phyloP scores from a whole-genome alignment of 2,888 invertebrate genomes.

The Notodonta dromedarius region DNA sequence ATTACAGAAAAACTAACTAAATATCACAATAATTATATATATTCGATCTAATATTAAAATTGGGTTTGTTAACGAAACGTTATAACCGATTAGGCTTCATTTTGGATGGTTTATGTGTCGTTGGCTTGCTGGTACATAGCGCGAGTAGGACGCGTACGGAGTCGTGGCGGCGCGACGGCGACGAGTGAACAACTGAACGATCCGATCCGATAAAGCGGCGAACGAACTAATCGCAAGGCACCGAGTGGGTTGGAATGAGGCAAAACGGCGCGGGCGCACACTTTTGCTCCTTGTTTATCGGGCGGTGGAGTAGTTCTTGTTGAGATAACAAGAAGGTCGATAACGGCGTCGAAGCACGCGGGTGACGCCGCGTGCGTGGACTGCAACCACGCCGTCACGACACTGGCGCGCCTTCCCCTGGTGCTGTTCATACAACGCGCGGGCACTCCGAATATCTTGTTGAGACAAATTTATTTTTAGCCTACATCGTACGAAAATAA shows the following conservation, averaged over 20 bases:
- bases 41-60: constrained; percentile 80
- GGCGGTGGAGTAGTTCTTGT: constrained; percentile 70
- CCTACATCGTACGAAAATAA: constrained; percentile 67
- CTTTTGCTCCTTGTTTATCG: constrained; percentile 82
- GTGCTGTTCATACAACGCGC: constrained; percentile 27
- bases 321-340: constrained; percentile 76
- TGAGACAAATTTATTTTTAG: constrained; percentile 76
- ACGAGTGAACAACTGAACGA: constrained; percentile 78
- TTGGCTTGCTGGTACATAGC: constrained; percentile 80
- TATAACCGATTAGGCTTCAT: constrained; percentile 84
- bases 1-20: constrained; percentile 74
- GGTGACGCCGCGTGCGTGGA: constrained; percentile 46
- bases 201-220: constrained; percentile 50
- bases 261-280: constrained; percentile 80
- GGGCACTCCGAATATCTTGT: constrained; percentile 49
- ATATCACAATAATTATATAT: constrained; percentile 81
- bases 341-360: constrained; percentile 55
- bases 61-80: constrained; percentile 75
- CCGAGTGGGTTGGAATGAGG: constrained; percentile 74
- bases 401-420: constrained; percentile 24
- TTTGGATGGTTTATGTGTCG: constrained; percentile 82
- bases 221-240: constrained; percentile 72
- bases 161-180: constrained; percentile 72
- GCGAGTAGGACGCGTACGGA: constrained; percentile 69
- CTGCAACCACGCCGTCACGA: constrained; percentile 45